These are phyloP conservation scores for human (Homo sapiens) DNA, from an alignment of 2,113 vertebrate species.

Conservation along the genomic window DNA sequence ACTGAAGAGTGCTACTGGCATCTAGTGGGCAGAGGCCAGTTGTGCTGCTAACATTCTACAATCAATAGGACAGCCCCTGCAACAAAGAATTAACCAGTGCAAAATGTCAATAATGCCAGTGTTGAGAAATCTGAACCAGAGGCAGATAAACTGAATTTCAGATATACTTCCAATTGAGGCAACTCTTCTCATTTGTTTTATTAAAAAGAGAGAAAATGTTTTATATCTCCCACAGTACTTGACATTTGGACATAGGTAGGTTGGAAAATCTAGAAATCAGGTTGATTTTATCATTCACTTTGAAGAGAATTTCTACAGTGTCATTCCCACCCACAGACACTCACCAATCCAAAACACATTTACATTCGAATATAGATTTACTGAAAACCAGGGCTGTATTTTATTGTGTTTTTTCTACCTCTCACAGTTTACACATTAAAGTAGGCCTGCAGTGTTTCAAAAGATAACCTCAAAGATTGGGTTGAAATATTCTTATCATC, in stretches of 20 bases:
- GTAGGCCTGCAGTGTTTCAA: background rate
- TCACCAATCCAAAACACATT: conserved; percentile 19
- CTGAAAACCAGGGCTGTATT: background rate
- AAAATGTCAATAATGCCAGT: background rate
- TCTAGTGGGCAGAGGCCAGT: conserved; percentile 31
- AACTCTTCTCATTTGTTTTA: conserved; percentile 1
- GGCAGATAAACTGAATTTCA: background rate
- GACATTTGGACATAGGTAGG: background rate
- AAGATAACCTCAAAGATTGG: background rate
- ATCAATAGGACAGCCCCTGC: background rate
- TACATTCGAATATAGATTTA: background rate
- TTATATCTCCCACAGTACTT: background rate
- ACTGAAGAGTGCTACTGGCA: conserved; percentile 26
- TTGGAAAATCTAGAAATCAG: background rate
- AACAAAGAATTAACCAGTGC: conserved; percentile 25
- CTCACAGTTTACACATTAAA: background rate
- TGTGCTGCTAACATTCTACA: background rate
- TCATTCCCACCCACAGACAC: background rate
- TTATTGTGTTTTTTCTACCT: background rate
- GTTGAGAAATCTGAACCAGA: background rate
- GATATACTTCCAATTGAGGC: background rate
- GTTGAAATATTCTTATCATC: background rate
- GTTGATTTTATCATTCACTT: background rate
- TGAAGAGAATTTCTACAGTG: background rate
- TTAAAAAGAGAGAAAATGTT: background rate